Conservation (phyloP, 1,140 invertebrate species). For the Lordiphosa collinella region DNA sequence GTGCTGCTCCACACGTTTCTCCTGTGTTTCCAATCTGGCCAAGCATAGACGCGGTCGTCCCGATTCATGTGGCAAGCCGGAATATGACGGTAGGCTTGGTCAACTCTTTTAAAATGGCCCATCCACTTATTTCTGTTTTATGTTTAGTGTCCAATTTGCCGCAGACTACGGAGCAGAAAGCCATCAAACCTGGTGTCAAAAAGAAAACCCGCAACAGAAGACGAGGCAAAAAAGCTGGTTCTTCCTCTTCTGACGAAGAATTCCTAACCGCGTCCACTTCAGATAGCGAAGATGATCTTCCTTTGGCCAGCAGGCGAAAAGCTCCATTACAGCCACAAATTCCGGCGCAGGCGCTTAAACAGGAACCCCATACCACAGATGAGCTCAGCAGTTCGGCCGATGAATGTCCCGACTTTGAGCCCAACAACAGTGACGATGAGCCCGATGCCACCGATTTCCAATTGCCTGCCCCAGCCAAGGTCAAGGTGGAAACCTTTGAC, state of each 20-base stretch:
- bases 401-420: constrained; percentile 67
- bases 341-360: constrained; percentile 32
- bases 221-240: constrained; percentile 11
- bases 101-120: not conserved
- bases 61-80: constrained; percentile 74
- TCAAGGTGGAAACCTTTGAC: constrained; percentile 59
- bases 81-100: constrained; percentile 51
- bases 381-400: constrained; percentile 57
- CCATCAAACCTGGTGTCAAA: not conserved
- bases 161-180: too few relatives aligned
- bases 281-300: constrained; percentile 59
- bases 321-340: constrained; percentile 16
- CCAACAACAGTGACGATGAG: constrained; percentile 55
- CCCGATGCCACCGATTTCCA: constrained; percentile 36
- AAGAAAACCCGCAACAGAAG: constrained; percentile 27
- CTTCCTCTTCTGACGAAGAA: constrained; percentile 1
- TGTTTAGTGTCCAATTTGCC: not conserved
- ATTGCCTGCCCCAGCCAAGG: constrained; percentile 49
- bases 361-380: constrained; percentile 37
- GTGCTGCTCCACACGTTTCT: constrained; percentile 77
- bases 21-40: constrained; percentile 79
- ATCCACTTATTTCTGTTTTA: not conserved
- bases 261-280: not conserved
- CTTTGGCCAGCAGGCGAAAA: constrained; percentile 51
- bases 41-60: constrained; percentile 79